phyloP scores from a whole-genome alignment of 2,113 vertebrate species.

The Dendrocopos noguchii region DNA sequence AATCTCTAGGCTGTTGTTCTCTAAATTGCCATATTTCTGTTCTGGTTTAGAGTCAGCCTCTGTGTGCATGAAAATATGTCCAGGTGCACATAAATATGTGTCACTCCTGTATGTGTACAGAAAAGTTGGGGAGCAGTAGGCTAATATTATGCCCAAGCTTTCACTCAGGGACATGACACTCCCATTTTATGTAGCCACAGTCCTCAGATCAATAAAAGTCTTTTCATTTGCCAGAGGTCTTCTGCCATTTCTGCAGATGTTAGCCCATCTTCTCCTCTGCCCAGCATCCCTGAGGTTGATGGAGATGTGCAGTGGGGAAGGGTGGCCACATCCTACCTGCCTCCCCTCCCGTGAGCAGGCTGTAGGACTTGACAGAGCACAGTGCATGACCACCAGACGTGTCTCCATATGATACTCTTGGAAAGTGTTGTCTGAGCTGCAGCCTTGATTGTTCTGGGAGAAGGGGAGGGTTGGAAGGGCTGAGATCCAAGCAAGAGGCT shows the following conservation, averaged over 20 bases:
- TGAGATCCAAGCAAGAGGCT: neutral
- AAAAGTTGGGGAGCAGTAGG: neutral
- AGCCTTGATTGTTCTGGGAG: neutral
- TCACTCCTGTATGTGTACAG: neutral
- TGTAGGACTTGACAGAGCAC: neutral
- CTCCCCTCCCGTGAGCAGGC: fast-evolving
- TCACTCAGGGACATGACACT: neutral
- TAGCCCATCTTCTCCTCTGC: neutral
- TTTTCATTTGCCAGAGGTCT: neutral
- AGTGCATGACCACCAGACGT: fast-evolving
- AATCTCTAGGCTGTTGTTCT: neutral
- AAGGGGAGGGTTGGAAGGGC: neutral
- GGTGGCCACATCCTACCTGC: neutral
- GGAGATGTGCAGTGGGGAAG: neutral
- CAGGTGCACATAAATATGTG: neutral
- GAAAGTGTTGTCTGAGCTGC: neutral
- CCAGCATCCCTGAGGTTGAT: fast-evolving
- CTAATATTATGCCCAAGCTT: neutral
- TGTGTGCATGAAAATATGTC: neutral
- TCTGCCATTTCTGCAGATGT: neutral
- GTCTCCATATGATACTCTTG: neutral
- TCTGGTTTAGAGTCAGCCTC: neutral
- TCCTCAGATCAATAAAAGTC: neutral
- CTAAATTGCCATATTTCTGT: neutral
- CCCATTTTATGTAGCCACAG: neutral